Percentiles rank a stretch among this genome's conserved stretches.
Conservation (phyloP, 2,797 vertebrate genomes). For the Chrosomus eos region DNA sequence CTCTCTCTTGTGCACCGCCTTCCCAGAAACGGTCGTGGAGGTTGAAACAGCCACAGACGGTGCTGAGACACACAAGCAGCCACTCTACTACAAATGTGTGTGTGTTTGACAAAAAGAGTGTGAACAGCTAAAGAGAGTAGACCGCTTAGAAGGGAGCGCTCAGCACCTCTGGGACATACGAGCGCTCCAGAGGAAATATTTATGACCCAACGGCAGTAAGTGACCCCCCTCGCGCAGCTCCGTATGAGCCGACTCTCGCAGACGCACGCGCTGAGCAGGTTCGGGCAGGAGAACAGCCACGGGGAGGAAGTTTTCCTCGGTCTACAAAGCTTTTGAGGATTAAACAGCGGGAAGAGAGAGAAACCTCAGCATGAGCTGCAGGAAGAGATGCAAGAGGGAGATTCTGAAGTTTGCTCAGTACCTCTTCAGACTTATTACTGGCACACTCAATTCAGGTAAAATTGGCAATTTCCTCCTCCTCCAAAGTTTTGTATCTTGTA, state of each 20-base stretch:
- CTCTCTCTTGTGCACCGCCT: conserved; percentile 75
- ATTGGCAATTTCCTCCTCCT: conserved; percentile 30
- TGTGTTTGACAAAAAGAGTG: conserved; percentile 31
- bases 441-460: conserved; percentile 94
- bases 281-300: conserved; percentile 65
- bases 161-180: conserved; percentile 23
- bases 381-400: conserved; percentile 95
- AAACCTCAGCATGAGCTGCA: conserved; percentile 75
- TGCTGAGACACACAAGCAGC: conserved; percentile 72
- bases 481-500: neutral
- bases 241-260: conserved; percentile 51
- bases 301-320: conserved; percentile 70
- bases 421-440: conserved; percentile 93
- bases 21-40: conserved; percentile 81
- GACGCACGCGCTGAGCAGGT: conserved; percentile 48
- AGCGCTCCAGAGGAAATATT: conserved; percentile 74
- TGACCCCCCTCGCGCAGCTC: conserved; percentile 49
- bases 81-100: conserved; percentile 62
- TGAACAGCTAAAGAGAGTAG: conserved; percentile 38
- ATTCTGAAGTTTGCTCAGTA: conserved; percentile 97
- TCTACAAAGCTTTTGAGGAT: conserved; percentile 54
- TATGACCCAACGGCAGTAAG: conserved; percentile 69
- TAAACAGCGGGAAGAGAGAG: conserved; percentile 35
- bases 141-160: conserved; percentile 46
- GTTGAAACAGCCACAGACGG: conserved; percentile 84